These are phyloP conservation scores for Prionace glauca DNA, from an alignment of 2,797 vertebrate species.

Conservation along the genomic window DNA sequence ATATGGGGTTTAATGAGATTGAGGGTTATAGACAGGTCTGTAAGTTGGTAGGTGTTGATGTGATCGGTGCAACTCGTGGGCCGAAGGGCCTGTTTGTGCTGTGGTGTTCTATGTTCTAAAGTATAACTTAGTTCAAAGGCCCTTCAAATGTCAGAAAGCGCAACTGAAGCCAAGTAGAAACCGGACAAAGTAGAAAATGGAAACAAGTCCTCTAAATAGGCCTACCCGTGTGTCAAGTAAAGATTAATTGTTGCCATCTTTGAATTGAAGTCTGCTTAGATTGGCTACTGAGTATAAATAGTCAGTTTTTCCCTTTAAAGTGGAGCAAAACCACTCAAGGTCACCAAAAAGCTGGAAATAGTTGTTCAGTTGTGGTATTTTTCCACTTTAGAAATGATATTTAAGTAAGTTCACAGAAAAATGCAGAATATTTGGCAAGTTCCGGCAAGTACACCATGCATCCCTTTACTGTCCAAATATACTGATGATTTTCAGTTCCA, in stretches of 20 bases:
- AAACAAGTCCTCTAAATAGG: not conserved
- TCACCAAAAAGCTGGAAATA: not conserved
- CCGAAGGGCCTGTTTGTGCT: too few relatives aligned
- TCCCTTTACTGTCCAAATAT: not conserved
- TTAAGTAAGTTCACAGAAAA: not conserved
- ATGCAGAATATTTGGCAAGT: not conserved
- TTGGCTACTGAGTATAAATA: not conserved
- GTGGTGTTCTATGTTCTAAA: too few relatives aligned
- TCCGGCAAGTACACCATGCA: not conserved
- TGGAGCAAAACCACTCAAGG: not conserved
- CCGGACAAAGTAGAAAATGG: not conserved
- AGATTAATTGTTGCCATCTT: not conserved
- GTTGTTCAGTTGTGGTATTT: not conserved
- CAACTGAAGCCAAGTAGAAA: not conserved
- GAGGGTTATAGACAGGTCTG: too few relatives aligned
- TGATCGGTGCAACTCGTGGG: too few relatives aligned
- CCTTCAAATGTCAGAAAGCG: not conserved
- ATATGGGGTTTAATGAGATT: too few relatives aligned
- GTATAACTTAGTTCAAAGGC: not conserved
- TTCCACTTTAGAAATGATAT: not conserved
- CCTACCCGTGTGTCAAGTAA: not conserved
- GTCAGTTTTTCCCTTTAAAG: not conserved
- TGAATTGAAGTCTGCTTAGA: not conserved
- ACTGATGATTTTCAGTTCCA: not conserved
- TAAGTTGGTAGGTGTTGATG: too few relatives aligned